Conservation (phyloP, 2,888 invertebrate genomes). For the Thereva nobilitata region DNA sequence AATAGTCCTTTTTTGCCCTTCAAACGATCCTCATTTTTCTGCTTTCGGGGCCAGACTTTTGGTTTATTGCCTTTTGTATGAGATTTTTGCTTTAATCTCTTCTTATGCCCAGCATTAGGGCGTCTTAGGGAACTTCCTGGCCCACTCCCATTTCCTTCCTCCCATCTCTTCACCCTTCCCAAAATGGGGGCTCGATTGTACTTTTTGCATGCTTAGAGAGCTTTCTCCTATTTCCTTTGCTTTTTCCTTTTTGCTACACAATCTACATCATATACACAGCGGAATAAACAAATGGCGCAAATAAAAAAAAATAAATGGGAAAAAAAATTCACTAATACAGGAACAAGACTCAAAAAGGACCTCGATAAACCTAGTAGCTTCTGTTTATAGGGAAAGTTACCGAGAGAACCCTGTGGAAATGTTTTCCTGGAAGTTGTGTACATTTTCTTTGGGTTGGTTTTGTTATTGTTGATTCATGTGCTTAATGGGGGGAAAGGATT, state of each 20-base stretch:
- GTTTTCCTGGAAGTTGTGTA: slow-evolving; percentile 24
- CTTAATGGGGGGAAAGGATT: slow-evolving; percentile 19
- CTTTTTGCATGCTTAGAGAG: slow-evolving; percentile 11
- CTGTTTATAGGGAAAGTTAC: slow-evolving; percentile 2
- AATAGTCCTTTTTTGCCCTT: slow-evolving; percentile 30
- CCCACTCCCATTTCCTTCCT: not conserved
- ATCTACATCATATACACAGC: not conserved
- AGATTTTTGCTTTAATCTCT: slow-evolving; percentile 31
- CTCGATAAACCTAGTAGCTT: not conserved
- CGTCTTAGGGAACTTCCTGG: too few relatives aligned
- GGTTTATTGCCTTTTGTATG: slow-evolving; percentile 33
- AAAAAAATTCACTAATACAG: not conserved
- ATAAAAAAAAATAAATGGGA: not conserved
- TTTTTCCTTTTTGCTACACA: slow-evolving; percentile 1
- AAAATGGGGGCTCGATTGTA: not conserved
- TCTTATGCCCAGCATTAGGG: slow-evolving; percentile 15
- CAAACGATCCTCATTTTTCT: slow-evolving; percentile 27
- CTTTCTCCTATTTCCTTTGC: slow-evolving; percentile 4
- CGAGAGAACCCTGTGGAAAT: slow-evolving; percentile 8
- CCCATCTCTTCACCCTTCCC: not conserved
- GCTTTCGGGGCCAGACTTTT: slow-evolving; percentile 28
- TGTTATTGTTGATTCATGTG: slow-evolving; percentile 33
- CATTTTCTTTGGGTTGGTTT: slow-evolving; percentile 24
- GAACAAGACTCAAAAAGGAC: slow-evolving; percentile 10
- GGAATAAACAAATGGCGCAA: not conserved